These are phyloP conservation scores for Drosophila niveifrons DNA, from an alignment of 2,888 invertebrate genomes.

Conservation along the genomic window DNA sequence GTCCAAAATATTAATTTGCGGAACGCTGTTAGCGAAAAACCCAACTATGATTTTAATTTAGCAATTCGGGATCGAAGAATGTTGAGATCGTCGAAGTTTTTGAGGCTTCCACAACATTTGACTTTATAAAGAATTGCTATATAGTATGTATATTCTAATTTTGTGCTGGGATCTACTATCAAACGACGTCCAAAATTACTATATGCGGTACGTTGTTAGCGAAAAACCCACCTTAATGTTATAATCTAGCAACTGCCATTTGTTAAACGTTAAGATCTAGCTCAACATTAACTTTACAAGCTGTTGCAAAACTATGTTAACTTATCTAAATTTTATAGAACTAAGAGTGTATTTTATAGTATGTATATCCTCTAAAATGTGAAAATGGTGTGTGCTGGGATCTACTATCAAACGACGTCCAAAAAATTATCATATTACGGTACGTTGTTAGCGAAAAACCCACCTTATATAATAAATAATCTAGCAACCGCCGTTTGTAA, in stretches of 20 bases:
- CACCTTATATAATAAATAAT: constrained; percentile 46
- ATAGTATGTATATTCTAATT: background rate
- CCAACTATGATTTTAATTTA: constrained; percentile 54
- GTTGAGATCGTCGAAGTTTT: constrained; percentile 14
- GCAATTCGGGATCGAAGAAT: constrained; percentile 31
- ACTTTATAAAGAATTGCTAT: constrained; percentile 20
- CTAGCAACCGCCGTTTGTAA: constrained; percentile 42
- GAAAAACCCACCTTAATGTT: constrained; percentile 62
- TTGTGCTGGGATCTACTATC: constrained; percentile 70
- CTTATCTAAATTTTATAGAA: background rate
- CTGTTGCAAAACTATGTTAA: constrained; percentile 29
- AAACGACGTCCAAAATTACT: constrained; percentile 62
- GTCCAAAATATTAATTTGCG: constrained; percentile 45
- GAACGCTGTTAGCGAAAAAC: constrained; percentile 73
- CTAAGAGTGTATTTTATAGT: background rate
- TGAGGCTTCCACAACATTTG: constrained; percentile 12
- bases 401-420: constrained; percentile 75
- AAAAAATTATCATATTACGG: constrained; percentile 44
- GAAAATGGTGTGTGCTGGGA: constrained; percentile 48
- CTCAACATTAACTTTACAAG: constrained; percentile 8
- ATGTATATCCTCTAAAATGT: background rate
- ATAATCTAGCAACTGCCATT: constrained; percentile 55
- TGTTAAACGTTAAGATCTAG: constrained; percentile 17
- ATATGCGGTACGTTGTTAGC: constrained; percentile 66
- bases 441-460: constrained; percentile 74